Percentiles rank a stretch among this genome's conserved stretches.
These are phyloP conservation scores for Enteromius unitaeniatus DNA, from an alignment of 2,797 vertebrate genomes.

Conservation along the genomic window DNA sequence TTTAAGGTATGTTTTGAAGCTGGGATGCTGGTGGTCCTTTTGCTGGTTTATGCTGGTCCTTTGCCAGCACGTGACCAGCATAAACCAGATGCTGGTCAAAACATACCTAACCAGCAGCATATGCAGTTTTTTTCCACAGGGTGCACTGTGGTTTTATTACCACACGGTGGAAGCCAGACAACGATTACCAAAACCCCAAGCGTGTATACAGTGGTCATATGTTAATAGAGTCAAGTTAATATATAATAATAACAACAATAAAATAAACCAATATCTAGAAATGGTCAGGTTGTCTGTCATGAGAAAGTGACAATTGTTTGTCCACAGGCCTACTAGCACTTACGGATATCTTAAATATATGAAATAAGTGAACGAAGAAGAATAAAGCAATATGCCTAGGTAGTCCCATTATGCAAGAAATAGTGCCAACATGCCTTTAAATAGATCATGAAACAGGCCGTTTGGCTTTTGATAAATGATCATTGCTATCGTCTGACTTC, in stretches of 20 bases:
- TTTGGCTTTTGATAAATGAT: constrained; percentile 44
- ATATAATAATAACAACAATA: background rate
- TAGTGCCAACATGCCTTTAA: background rate
- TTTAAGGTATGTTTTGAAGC: no score
- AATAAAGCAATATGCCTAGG: background rate
- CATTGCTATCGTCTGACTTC: constrained; percentile 41
- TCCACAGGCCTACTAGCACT: background rate
- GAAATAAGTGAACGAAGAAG: background rate
- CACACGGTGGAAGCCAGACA: constrained; percentile 43
- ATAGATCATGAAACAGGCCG: constrained; percentile 28
- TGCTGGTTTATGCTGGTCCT: no score
- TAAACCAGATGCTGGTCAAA: no score
- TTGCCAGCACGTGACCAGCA: no score
- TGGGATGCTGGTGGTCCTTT: no score
- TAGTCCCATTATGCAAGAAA: background rate
- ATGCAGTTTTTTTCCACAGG: no score
- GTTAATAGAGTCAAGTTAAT: background rate
- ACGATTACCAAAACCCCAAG: background rate
- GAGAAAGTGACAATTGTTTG: background rate
- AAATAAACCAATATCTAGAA: background rate
- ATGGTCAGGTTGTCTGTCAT: background rate
- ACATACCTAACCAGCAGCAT: no score
- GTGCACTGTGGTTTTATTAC: background rate
- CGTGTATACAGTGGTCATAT: no score
- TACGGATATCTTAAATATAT: background rate